phyloP scores from a whole-genome alignment of 2,113 vertebrate species.

The Morphnarchus princeps region DNA sequence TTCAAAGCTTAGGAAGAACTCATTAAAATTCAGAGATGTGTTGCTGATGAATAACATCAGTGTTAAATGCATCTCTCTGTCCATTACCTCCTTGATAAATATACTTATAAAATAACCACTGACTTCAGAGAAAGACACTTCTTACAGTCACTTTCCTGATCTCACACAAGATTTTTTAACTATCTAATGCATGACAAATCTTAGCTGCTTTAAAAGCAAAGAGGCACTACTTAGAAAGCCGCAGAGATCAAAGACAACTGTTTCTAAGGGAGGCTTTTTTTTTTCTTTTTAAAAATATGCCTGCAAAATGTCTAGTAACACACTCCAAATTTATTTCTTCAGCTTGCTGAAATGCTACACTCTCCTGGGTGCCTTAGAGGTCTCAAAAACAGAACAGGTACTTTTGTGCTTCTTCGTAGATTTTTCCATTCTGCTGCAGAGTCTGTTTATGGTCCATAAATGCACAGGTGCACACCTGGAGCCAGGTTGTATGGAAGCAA shows the following conservation, averaged over 20 bases:
- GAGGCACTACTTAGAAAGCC: not conserved
- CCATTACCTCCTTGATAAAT: not conserved
- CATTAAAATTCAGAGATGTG: not conserved
- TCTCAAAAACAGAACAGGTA: not conserved
- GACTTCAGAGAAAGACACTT: not conserved
- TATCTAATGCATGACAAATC: not conserved
- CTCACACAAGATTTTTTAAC: not conserved
- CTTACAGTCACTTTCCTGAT: not conserved
- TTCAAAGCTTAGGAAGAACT: not conserved
- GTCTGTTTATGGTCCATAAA: not conserved
- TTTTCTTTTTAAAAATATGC: not conserved
- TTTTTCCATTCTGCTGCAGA: not conserved
- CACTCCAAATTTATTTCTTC: not conserved
- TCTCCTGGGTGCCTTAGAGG: not conserved
- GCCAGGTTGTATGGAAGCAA: not conserved
- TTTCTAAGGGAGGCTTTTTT: not conserved
- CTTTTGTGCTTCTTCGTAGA: not conserved
- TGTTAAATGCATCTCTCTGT: not conserved
- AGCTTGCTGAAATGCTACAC: not conserved
- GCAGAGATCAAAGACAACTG: not conserved
- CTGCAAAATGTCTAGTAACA: not conserved
- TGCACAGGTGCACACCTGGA: not conserved
- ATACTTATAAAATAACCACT: not conserved
- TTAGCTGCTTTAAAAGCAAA: not conserved
- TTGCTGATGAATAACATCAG: not conserved